Percentiles rank a stretch among this genome's conserved stretches.
Conservation (phyloP, 2,113 vertebrate genomes). For the Callocephalon fimbriatum region DNA sequence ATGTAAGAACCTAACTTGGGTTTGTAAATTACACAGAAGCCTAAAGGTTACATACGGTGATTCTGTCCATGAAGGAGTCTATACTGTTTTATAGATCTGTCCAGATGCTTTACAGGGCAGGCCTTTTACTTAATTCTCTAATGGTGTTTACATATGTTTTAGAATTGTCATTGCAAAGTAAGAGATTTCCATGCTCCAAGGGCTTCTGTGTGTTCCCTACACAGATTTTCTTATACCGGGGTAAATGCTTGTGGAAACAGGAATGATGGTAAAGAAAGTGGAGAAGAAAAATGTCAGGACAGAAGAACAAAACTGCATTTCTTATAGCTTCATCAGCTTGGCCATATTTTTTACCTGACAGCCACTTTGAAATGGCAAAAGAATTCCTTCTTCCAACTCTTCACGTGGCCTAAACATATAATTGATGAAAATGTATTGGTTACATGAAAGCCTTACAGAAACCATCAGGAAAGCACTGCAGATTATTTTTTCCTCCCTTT, state of each 20-base stretch:
- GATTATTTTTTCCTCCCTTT: constrained; percentile 48
- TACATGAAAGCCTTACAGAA: constrained; percentile 26
- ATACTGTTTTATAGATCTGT: neutral
- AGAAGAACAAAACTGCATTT: neutral
- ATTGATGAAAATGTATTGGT: constrained; percentile 22
- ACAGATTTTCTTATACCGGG: neutral
- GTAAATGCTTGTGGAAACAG: neutral
- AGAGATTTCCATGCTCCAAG: neutral
- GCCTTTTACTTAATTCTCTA: neutral
- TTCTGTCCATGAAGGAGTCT: neutral
- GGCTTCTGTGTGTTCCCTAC: neutral
- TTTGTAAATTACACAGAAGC: constrained; percentile 4
- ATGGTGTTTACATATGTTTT: neutral
- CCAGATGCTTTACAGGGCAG: neutral
- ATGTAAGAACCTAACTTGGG: neutral
- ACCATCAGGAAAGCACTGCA: neutral
- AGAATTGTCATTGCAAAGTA: neutral
- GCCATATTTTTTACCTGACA: neutral
- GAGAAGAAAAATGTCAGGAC: neutral
- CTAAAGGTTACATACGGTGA: neutral
- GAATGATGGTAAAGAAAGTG: neutral
- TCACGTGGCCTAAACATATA: neutral
- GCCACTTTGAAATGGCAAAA: neutral
- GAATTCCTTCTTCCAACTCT: constrained; percentile 26
- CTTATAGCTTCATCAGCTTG: neutral